Base-by-base conservation (phyloP, 1,140 invertebrate genomes). In the Macrobrachium rosenbergii region DNA sequence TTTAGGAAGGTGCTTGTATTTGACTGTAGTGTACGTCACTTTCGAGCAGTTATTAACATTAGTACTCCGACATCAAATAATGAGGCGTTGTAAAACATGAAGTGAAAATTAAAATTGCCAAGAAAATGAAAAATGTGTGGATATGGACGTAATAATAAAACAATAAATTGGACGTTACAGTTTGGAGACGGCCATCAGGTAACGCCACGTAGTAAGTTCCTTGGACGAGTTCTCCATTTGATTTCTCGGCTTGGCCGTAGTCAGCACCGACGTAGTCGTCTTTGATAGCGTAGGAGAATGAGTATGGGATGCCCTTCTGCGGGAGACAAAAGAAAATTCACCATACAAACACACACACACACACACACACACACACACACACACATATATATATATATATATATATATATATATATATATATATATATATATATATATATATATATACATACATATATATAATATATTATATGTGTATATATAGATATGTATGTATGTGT, bases 211-310 rank as follows among this genome's bases (percentile, higher is more conserved):
- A 67, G 88, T 89, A 89, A 79, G 80, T 79, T 14, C 88, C 88
- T 45, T 88, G 89, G 91, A 59, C 92, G 91, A 82, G 87, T 91
- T 87, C 72, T 91, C 73, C 91, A n/a, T 83, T 63, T 1, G 62
- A 45, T 63, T 89, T 80, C 77, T 88, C 81, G 62, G 75, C 79
- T 28, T 81, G 81, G 45, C 69, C 79, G 64, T 72, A 87, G 78
- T 82, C 67, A 37, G 85, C 62, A 78, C 77, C 77, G 37, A 73
- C 95, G 83, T 95, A 94, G 21, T 94, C 93, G 89, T 96, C 95
- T 90, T 95, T 95, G 63, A 96, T 95, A 23, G 94, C 94, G 91
- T 96, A 96, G 3, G 95, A 95, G 90, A 96, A 96, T 90, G 96
- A 95, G 91, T 96, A 96, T 0, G 95, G 94, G 14, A 78, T 75